These are phyloP conservation scores for Serrognathus titanus DNA, from an alignment of 2,888 invertebrate genomes.

Conservation along the genomic window DNA sequence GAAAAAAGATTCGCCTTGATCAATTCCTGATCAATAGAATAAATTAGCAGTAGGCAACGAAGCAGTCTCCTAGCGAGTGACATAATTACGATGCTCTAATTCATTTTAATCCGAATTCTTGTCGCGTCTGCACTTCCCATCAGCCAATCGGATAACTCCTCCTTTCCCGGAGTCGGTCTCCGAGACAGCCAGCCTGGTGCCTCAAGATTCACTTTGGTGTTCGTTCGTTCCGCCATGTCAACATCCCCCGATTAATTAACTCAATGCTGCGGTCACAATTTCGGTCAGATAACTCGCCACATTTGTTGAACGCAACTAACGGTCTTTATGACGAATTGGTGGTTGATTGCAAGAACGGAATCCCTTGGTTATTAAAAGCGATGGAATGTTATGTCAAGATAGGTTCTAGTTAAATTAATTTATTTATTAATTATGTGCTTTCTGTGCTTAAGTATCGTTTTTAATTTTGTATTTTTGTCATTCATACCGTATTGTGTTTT, in stretches of 20 bases:
- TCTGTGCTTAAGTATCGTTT: too few relatives aligned
- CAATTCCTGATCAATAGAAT: too few relatives aligned
- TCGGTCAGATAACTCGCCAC: conserved; percentile 1
- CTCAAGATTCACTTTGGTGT: conserved; percentile 5
- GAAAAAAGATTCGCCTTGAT: too few relatives aligned
- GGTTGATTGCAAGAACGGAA: not conserved
- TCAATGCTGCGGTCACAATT: conserved; percentile 1
- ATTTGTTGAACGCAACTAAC: conserved; percentile 1
- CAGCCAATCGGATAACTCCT: conserved; percentile 24
- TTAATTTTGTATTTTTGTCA: too few relatives aligned
- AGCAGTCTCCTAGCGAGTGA: conserved; percentile 8
- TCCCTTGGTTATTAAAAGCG: too few relatives aligned
- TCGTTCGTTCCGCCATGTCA: conserved; percentile 11
- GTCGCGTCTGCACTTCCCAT: conserved; percentile 27
- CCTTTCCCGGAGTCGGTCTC: conserved; percentile 2
- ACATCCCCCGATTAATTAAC: conserved; percentile 19
- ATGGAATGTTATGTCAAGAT: too few relatives aligned
- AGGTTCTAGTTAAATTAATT: too few relatives aligned
- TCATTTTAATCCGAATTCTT: conserved; percentile 29
- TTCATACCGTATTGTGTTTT: too few relatives aligned
- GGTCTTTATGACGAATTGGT: not conserved
- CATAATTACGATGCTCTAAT: conserved; percentile 24
- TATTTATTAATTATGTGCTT: too few relatives aligned
- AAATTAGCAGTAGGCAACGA: conserved; percentile 9
- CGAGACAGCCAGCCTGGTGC: not conserved